Evolutionary conservation across 2,888 invertebrate genomes (phyloP).

Genomic region (Arctia plantaginis): DNA sequence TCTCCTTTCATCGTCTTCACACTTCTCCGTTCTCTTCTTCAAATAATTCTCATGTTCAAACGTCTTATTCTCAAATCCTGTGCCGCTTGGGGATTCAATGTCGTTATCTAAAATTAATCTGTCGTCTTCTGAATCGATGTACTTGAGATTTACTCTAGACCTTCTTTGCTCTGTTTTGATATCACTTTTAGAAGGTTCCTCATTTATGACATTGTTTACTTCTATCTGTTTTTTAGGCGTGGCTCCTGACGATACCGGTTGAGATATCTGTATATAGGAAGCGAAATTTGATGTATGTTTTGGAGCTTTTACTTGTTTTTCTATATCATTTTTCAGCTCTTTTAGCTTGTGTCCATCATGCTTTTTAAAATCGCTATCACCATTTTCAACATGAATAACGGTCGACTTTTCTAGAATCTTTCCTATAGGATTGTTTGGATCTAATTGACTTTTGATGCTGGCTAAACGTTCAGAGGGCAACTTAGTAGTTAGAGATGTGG

Average conservation of each 20-base stretch:
- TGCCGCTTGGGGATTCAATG: conserved; percentile 80
- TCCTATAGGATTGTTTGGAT: conserved; percentile 83
- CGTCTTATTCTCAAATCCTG: conserved; percentile 82
- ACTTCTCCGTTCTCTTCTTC: conserved; percentile 78
- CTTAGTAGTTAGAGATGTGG: conserved; percentile 73
- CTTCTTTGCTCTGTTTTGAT: conserved; percentile 58
- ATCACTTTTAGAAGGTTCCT: conserved; percentile 60
- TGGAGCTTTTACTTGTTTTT: conserved; percentile 79
- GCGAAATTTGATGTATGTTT: conserved; percentile 88
- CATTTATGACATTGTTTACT: conserved; percentile 59
- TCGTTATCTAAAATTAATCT: conserved; percentile 77
- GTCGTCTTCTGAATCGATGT: conserved; percentile 76
- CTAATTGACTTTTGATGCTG: conserved; percentile 82
- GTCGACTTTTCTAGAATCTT: conserved; percentile 84
- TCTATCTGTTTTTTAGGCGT: conserved; percentile 67
- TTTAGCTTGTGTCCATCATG: conserved; percentile 61
- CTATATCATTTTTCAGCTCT: conserved; percentile 76
- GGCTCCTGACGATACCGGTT: conserved; percentile 80
- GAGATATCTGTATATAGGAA: conserved; percentile 87
- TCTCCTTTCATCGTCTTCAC: conserved; percentile 60
- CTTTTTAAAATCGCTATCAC: conserved; percentile 61
- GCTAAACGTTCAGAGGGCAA: conserved; percentile 77
- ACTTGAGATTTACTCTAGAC: conserved; percentile 68
- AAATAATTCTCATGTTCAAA: conserved; percentile 82
- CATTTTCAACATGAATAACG: conserved; percentile 81